phyloP scores from a whole-genome alignment of 2,797 vertebrate genomes.

The Esox lucius region DNA sequence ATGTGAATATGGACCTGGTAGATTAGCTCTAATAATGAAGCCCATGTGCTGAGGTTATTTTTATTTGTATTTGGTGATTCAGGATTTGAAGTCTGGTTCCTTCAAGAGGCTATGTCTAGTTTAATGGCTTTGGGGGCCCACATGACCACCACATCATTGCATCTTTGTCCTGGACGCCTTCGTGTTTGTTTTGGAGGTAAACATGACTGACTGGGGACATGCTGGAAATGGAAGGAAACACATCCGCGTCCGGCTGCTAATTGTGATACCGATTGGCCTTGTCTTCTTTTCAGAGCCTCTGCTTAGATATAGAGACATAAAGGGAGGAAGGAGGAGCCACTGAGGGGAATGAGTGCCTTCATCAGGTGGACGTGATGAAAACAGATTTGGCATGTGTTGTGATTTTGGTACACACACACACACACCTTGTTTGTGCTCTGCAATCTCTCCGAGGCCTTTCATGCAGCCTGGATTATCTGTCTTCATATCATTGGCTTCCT shows the following conservation, averaged over 20 bases:
- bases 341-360: conserved; percentile 17
- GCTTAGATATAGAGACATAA: conserved; percentile 60
- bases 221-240: conserved; percentile 49
- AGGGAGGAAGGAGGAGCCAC: conserved; percentile 14
- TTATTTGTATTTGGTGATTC: neutral
- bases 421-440: neutral
- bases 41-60: conserved; percentile 9
- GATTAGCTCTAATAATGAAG: conserved; percentile 28
- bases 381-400: conserved; percentile 52
- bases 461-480: conserved; percentile 63
- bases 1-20: conserved; percentile 1
- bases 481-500: conserved; percentile 73
- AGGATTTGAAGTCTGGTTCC: neutral
- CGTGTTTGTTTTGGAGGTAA: conserved; percentile 53
- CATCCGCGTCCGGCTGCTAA: conserved; percentile 44
- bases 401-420: conserved; percentile 26
- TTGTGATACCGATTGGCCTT: conserved; percentile 47
- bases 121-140: conserved; percentile 21
- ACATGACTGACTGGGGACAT: conserved; percentile 29
- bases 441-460: conserved; percentile 28
- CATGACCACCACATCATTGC: neutral
- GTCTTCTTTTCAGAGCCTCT: conserved; percentile 48
- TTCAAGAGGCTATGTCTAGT: neutral
- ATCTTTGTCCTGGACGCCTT: conserved; percentile 46
- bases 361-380: conserved; percentile 61